A percentile compares a stretch with the other conserved stretches of the same genome.
These are phyloP conservation scores for Pseudochirops corinnae DNA, from an alignment of 2,797 vertebrate genomes.

Conservation along the genomic window DNA sequence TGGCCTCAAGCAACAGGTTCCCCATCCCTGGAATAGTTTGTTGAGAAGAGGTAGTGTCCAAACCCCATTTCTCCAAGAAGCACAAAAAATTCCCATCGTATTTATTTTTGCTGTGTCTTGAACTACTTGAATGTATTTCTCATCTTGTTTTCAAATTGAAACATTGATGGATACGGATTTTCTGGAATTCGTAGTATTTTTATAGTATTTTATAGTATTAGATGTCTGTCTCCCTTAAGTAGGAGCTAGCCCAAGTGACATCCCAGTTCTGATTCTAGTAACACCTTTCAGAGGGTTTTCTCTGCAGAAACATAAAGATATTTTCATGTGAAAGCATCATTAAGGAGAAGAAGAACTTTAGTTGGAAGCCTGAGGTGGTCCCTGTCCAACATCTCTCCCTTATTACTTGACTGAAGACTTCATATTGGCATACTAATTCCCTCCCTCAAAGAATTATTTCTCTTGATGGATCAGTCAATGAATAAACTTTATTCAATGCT, in stretches of 20 bases:
- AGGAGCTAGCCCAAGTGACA: constrained; percentile 20
- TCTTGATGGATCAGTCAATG: constrained; percentile 26
- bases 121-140: constrained; percentile 31
- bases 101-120: constrained; percentile 51
- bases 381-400: constrained; percentile 41
- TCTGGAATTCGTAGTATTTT: constrained; percentile 51
- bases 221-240: constrained; percentile 54
- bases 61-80: neutral
- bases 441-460: constrained; percentile 32
- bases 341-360: constrained; percentile 31
- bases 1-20: too few relatives aligned
- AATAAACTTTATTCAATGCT: neutral
- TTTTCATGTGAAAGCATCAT: constrained; percentile 46
- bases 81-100: neutral
- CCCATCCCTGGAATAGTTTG: neutral
- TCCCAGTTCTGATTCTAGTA: constrained; percentile 55
- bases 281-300: constrained; percentile 49
- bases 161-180: constrained; percentile 32
- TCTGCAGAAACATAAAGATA: constrained; percentile 29
- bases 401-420: constrained; percentile 58
- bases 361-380: constrained; percentile 36
- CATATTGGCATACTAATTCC: constrained; percentile 42
- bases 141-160: constrained; percentile 48
- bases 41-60: neutral
- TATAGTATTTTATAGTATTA: constrained; percentile 58